A percentile compares a stretch with the other conserved stretches of the same genome.
Conservation (phyloP, 37 sponge, comb jelly and placozoan species). For the Aphrocallistes beatrix region DNA sequence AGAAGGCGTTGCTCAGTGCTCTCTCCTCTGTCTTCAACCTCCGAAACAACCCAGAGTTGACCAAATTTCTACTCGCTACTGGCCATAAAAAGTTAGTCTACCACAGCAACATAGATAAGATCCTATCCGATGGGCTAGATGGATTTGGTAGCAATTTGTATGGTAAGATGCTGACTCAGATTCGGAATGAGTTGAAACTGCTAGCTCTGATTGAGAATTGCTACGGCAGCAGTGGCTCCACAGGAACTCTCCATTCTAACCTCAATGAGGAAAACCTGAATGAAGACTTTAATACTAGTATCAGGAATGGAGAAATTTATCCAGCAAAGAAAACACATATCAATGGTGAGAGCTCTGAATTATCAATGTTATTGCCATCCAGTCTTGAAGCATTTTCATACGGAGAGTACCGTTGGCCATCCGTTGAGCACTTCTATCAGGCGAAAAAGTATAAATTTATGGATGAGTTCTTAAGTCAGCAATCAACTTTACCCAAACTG, state of each 20-base stretch:
- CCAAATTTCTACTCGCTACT: background rate
- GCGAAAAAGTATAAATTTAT: background rate
- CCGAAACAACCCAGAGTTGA: background rate
- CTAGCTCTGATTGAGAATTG: background rate
- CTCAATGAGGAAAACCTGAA: background rate
- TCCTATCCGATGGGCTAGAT: background rate
- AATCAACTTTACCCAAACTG: background rate
- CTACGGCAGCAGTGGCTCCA: background rate
- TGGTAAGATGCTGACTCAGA: background rate
- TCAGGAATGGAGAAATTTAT: background rate
- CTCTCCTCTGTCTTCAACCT: background rate
- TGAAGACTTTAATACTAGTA: background rate
- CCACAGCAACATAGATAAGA: background rate
- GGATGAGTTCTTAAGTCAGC: background rate
- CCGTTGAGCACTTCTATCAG: conserved; percentile 17
- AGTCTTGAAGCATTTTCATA: background rate
- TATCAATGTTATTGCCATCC: background rate
- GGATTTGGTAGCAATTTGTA: background rate
- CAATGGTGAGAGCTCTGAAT: background rate
- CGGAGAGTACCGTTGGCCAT: background rate
- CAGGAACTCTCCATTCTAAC: background rate
- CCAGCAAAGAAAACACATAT: background rate
- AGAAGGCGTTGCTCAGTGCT: background rate
- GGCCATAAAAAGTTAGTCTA: background rate
- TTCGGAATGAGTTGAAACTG: background rate